Percentiles rank a stretch among this genome's conserved stretches.
Evolutionary conservation across 2,888 invertebrate species (phyloP).

Genomic region (Leistus spinibarbis): DNA sequence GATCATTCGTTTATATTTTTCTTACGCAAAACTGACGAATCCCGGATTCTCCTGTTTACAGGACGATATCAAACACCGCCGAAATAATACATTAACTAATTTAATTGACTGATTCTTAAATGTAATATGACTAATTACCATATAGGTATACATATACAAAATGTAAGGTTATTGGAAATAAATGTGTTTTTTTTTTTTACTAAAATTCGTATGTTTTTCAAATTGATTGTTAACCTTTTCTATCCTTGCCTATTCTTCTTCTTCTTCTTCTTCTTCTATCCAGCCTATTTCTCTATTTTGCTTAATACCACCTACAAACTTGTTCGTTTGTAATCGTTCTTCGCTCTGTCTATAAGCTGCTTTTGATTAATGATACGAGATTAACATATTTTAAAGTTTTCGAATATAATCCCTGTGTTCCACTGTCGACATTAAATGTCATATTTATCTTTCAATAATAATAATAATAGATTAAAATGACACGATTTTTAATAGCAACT

Average conservation of each 20-base stretch:
- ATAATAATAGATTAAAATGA: too few species aligned
- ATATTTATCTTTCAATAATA: too few species aligned
- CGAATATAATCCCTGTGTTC: not conserved
- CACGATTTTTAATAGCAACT: too few species aligned
- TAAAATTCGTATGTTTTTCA: not conserved
- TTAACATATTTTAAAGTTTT: not conserved
- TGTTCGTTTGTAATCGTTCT: too few species aligned
- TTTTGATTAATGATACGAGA: not conserved
- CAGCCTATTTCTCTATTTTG: too few species aligned
- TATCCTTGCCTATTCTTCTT: not conserved
- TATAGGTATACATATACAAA: not conserved
- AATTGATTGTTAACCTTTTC: too few species aligned
- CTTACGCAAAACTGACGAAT: not conserved
- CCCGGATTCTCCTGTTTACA: not conserved
- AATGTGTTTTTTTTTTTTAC: not conserved
- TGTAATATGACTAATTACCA: too few species aligned
- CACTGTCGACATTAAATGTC: not conserved
- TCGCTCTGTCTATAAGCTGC: not conserved
- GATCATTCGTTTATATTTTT: slow-evolving; percentile 5
- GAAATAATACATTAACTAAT: too few species aligned
- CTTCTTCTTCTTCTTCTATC: not conserved
- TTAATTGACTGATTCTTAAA: too few species aligned
- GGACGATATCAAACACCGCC: too few species aligned
- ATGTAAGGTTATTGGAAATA: not conserved
- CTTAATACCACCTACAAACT: too few species aligned